Conservation (phyloP, 2,888 invertebrate genomes). For the Argynnis bischoffii region DNA sequence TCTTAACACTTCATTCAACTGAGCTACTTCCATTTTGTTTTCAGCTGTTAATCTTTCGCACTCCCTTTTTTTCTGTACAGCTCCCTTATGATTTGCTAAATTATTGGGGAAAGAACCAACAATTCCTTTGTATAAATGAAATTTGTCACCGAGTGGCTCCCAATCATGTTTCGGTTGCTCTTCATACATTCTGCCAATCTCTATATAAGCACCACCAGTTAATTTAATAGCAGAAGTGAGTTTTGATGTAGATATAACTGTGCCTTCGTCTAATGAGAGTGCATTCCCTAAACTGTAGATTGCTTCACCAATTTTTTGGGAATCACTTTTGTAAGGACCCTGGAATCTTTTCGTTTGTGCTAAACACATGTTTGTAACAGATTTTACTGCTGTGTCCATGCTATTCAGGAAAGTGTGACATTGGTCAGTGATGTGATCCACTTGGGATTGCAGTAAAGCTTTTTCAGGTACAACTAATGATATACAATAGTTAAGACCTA, state of each 20-base stretch:
- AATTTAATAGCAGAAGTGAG: slow-evolving; percentile 91
- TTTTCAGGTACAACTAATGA: slow-evolving; percentile 93
- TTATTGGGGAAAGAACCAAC: slow-evolving; percentile 95
- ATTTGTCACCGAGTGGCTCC: slow-evolving; percentile 94
- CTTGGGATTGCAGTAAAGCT: slow-evolving; percentile 86
- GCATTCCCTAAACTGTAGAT: slow-evolving; percentile 93
- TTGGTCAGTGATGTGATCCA: slow-evolving; percentile 92
- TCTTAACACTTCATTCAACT: slow-evolving; percentile 90
- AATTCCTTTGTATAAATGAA: slow-evolving; percentile 97
- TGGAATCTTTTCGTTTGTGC: slow-evolving; percentile 95
- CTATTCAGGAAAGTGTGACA: slow-evolving; percentile 91
- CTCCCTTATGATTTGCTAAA: slow-evolving; percentile 93
- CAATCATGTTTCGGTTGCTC: slow-evolving; percentile 95
- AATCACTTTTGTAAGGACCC: slow-evolving; percentile 93
- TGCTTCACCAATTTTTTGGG: slow-evolving; percentile 93
- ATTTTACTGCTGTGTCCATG: slow-evolving; percentile 94
- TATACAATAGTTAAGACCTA: slow-evolving; percentile 95
- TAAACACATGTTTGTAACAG: slow-evolving; percentile 88
- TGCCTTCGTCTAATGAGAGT: slow-evolving; percentile 89
- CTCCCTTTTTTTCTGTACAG: slow-evolving; percentile 94
- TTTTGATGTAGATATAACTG: slow-evolving; percentile 83
- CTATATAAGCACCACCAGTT: slow-evolving; percentile 94
- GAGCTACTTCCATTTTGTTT: slow-evolving; percentile 91
- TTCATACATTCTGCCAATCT: slow-evolving; percentile 94
- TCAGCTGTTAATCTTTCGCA: slow-evolving; percentile 91